phyloP scores from a whole-genome alignment of 2,113 vertebrate genomes.

The Circaetus gallicus region DNA sequence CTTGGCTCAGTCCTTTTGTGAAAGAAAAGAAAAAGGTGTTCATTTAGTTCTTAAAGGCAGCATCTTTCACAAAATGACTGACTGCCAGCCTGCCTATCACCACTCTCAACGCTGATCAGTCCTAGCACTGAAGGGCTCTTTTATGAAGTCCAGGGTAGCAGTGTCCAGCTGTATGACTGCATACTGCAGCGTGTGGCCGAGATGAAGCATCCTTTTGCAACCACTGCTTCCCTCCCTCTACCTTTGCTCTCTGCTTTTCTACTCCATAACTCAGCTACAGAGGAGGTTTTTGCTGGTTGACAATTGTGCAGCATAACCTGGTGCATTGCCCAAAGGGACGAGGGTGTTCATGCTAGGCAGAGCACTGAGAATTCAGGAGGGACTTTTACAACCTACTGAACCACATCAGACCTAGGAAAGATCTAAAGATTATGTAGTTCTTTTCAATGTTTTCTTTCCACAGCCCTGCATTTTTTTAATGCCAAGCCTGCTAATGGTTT shows the following conservation, averaged over 20 bases:
- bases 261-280: not conserved
- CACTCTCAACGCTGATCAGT: not conserved
- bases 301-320: not conserved
- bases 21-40: not conserved
- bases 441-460: slow-evolving; percentile 19
- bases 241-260: not conserved
- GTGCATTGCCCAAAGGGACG: not conserved
- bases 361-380: slow-evolving; percentile 49
- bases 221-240: not conserved
- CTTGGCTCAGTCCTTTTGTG: not conserved
- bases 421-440: slow-evolving; percentile 15
- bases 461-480: not conserved
- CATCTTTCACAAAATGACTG: not conserved
- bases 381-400: slow-evolving; percentile 35
- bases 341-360: slow-evolving; percentile 46
- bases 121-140: not conserved
- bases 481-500: not conserved
- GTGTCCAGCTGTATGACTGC: not conserved
- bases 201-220: not conserved
- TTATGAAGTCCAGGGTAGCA: not conserved
- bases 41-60: not conserved
- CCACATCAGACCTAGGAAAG: not conserved
- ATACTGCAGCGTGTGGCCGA: not conserved
- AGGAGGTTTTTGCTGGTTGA: not conserved
- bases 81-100: not conserved